These are phyloP conservation scores for Syrphus vitripennis DNA, from an alignment of 2,888 invertebrate genomes.

Conservation along the genomic window DNA sequence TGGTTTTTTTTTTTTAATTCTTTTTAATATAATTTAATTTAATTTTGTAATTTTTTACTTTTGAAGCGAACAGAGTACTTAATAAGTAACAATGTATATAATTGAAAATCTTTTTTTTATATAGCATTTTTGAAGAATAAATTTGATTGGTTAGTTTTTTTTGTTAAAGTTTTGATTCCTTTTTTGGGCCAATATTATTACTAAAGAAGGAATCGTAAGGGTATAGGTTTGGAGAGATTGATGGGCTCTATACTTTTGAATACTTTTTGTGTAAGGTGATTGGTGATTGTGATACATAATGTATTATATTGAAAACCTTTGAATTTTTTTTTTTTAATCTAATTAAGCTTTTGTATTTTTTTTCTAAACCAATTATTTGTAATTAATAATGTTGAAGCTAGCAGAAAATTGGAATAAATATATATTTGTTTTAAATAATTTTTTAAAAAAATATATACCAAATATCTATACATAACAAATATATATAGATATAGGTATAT, in stretches of 20 bases:
- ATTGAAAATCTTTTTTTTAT: conserved; percentile 1
- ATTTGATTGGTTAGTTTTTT: background rate
- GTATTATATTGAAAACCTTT: conserved; percentile 6
- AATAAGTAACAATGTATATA: conserved; percentile 29
- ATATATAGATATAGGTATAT: background rate
- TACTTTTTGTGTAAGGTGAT: conserved; percentile 1
- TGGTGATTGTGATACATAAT: conserved; percentile 10
- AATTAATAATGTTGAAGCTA: conserved; percentile 2
- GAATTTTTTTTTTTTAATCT: background rate
- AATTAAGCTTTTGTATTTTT: background rate
- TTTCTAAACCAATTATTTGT: background rate
- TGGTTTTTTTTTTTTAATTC: background rate
- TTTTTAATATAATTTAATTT: background rate
- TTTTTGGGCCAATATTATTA: background rate
- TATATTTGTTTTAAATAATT: background rate
- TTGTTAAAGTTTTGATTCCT: background rate
- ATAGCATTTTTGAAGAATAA: conserved; percentile 14
- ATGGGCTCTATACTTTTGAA: background rate
- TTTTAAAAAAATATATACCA: conserved; percentile 4
- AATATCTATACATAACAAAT: background rate
- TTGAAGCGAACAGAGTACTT: conserved; percentile 21
- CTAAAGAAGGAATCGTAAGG: conserved; percentile 14
- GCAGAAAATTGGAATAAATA: conserved; percentile 7
- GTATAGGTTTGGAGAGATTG: background rate
- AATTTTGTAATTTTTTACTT: background rate